phyloP scores from a whole-genome alignment of 1,140 invertebrate genomes.

The Laupala kohalensis region DNA sequence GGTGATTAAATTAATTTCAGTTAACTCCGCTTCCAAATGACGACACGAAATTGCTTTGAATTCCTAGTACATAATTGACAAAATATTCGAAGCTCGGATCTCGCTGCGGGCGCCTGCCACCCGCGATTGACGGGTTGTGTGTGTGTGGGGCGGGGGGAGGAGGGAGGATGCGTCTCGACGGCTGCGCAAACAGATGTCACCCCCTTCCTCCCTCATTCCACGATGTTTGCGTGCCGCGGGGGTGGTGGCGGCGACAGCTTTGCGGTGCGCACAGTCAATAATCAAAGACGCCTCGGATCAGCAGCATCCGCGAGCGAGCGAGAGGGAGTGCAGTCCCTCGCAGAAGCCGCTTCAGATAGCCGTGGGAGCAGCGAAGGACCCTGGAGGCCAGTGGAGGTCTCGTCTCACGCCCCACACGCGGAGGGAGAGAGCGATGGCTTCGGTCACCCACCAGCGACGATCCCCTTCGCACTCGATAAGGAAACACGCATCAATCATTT shows the following conservation, averaged over 20 bases:
- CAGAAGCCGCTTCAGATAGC: too few species aligned
- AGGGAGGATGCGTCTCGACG: neutral
- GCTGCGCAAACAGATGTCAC: neutral
- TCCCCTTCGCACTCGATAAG: too few species aligned
- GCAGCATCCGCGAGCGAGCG: too few species aligned
- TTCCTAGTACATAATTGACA: neutral
- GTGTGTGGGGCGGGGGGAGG: too few species aligned
- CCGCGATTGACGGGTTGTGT: neutral
- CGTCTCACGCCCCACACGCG: too few species aligned
- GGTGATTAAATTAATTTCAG: neutral
- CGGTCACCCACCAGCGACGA: too few species aligned
- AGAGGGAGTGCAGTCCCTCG: too few species aligned
- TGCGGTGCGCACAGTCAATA: neutral
- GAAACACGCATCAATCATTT: too few species aligned
- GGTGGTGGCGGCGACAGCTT: neutral
- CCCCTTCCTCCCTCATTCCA: neutral
- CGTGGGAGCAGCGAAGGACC: too few species aligned
- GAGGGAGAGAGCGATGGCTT: too few species aligned
- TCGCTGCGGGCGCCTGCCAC: neutral
- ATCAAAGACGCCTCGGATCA: neutral
- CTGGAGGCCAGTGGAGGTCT: too few species aligned
- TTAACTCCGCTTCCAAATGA: neutral
- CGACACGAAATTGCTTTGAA: neutral
- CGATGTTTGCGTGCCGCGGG: neutral
- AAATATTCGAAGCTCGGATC: neutral